These are phyloP conservation scores for Clepsis dumicolana DNA, from an alignment of 2,888 invertebrate species.

Conservation along the genomic window DNA sequence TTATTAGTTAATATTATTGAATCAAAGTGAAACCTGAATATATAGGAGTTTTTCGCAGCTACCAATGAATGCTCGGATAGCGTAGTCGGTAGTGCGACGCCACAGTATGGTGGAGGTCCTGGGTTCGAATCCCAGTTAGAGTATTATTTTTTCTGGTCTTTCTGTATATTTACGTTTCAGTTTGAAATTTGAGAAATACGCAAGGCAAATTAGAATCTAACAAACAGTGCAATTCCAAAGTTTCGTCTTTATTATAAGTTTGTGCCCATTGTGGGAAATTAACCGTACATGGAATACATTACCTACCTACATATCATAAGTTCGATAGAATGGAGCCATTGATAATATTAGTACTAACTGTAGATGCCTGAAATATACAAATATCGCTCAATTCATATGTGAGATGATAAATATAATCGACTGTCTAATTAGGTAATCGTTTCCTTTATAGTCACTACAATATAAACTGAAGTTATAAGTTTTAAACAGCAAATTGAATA, in stretches of 20 bases:
- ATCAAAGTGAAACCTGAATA: too few relatives aligned
- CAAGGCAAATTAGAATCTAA: neutral
- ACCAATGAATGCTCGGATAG: too few relatives aligned
- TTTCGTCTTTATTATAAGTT: neutral
- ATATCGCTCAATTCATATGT: neutral
- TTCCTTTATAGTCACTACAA: neutral
- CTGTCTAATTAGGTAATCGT: neutral
- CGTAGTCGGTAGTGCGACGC: too few relatives aligned
- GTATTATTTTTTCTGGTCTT: too few relatives aligned
- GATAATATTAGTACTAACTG: neutral
- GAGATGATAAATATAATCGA: neutral
- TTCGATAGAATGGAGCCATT: neutral
- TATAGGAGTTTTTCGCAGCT: too few relatives aligned
- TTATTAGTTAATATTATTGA: too few relatives aligned
- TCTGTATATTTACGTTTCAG: too few relatives aligned
- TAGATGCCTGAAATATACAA: neutral
- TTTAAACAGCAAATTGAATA: neutral
- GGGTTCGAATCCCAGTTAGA: too few relatives aligned
- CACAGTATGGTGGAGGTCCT: too few relatives aligned
- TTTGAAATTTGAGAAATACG: too few relatives aligned
- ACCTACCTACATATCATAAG: slow-evolving; percentile 9
- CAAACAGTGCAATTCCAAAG: neutral
- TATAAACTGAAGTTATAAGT: too few relatives aligned
- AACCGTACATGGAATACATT: slow-evolving; percentile 2
- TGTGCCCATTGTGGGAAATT: slow-evolving; percentile 1